phyloP scores from a whole-genome alignment of 2,113 vertebrate genomes.

The Orcinus orca region DNA sequence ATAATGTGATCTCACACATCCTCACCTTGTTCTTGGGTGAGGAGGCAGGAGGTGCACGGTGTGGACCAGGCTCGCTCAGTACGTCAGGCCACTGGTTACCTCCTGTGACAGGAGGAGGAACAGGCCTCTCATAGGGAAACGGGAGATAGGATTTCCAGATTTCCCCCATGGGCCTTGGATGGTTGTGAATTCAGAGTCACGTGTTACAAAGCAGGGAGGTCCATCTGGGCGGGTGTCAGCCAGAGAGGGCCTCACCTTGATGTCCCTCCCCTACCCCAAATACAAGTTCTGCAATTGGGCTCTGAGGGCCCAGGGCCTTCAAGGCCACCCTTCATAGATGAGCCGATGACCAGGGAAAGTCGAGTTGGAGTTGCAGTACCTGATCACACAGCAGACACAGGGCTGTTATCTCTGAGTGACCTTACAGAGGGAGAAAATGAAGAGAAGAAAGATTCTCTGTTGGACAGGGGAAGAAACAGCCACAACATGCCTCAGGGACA shows the following conservation, averaged over 20 bases:
- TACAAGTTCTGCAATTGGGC: not conserved
- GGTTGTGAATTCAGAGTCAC: not conserved
- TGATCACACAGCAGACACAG: not conserved
- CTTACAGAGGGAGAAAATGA: not conserved
- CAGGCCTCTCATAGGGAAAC: not conserved
- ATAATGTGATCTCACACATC: rapidly evolving
- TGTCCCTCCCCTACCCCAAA: not conserved
- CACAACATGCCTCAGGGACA: not conserved
- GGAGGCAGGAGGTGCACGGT: rapidly evolving
- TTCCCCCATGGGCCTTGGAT: not conserved
- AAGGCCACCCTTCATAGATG: not conserved
- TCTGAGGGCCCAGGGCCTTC: not conserved
- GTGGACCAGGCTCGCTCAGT: not conserved
- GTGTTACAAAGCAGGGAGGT: not conserved
- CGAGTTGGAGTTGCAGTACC: no score
- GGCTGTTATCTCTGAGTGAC: not conserved
- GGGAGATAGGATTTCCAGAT: not conserved
- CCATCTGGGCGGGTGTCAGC: not conserved
- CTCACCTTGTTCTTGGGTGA: not conserved
- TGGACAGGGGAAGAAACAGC: not conserved
- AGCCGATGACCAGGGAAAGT: not conserved
- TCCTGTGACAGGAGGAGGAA: not conserved
- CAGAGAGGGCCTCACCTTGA: not conserved
- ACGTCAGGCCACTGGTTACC: rapidly evolving
- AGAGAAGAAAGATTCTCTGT: not conserved